Conservation (phyloP, 2,113 vertebrate species). For the Thunnus thynnus region DNA sequence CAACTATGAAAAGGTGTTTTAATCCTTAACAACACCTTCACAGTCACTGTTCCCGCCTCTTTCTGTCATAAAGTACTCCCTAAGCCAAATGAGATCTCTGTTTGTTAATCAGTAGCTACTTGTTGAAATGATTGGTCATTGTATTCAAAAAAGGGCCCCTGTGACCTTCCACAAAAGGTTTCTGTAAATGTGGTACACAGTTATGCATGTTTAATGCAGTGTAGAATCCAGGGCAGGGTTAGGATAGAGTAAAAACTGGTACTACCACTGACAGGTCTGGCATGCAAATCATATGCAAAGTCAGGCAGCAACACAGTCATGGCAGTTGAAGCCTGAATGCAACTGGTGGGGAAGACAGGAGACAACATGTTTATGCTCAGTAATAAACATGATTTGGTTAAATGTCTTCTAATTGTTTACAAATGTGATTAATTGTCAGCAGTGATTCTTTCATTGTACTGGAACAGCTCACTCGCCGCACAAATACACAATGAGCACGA, state of each 20-base stretch:
- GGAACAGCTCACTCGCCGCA: constrained; percentile 15
- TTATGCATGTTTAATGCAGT: constrained; percentile 4
- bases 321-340: constrained; percentile 64
- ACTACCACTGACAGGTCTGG: constrained; percentile 42
- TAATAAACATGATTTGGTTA: constrained; percentile 38
- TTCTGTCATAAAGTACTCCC: background rate
- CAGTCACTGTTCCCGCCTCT: constrained; percentile 55
- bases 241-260: constrained; percentile 50
- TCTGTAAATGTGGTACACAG: constrained; percentile 12
- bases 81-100: constrained; percentile 32
- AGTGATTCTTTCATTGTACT: constrained; percentile 57
- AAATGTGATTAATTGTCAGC: constrained; percentile 37
- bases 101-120: constrained; percentile 70
- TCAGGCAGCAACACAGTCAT: constrained; percentile 44
- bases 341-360: constrained; percentile 46
- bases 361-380: constrained; percentile 36
- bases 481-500: constrained; percentile 50
- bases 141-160: constrained; percentile 1
- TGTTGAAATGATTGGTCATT: constrained; percentile 44
- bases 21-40: constrained; percentile 40
- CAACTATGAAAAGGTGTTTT: constrained; percentile 23
- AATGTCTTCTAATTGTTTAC: constrained; percentile 60
- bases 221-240: constrained; percentile 8
- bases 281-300: constrained; percentile 85
- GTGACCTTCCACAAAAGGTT: constrained; percentile 10